Evolutionary conservation across 2,113 vertebrate species (phyloP).

Genomic region (Casuarius casuarius): DNA sequence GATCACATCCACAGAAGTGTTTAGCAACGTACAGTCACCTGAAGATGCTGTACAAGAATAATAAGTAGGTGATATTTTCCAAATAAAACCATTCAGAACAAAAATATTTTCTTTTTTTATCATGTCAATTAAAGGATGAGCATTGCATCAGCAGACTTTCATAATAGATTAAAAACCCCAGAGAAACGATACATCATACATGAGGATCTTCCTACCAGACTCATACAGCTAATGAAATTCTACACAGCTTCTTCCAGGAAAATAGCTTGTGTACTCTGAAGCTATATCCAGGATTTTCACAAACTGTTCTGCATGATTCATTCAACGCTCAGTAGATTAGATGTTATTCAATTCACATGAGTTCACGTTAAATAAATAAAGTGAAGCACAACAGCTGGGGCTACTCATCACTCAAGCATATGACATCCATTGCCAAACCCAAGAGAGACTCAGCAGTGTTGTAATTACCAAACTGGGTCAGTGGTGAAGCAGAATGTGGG

Average conservation of each 20-base stretch:
- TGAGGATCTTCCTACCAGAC: conserved; percentile 32
- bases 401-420: conserved; percentile 51
- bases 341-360: conserved; percentile 60
- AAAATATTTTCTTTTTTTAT: conserved; percentile 2
- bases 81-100: conserved; percentile 28
- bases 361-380: conserved; percentile 59
- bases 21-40: conserved; percentile 8
- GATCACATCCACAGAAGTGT: not conserved
- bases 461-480: conserved; percentile 43
- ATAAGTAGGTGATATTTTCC: not conserved
- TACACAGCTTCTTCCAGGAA: conserved; percentile 48
- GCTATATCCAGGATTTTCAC: conserved; percentile 39
- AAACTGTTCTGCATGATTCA: conserved; percentile 62
- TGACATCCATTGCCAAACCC: conserved; percentile 51
- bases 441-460: not conserved
- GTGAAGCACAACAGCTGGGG: conserved; percentile 61
- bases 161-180: conserved; percentile 39
- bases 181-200: conserved; percentile 37
- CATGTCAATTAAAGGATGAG: conserved; percentile 19
- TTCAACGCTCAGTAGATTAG: conserved; percentile 1
- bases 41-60: not conserved
- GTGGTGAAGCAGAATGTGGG: conserved; percentile 23
- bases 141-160: conserved; percentile 50
- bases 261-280: conserved; percentile 11
- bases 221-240: conserved; percentile 44